A percentile compares a stretch with the other conserved stretches of the same genome.
Conservation (phyloP, 1,140 invertebrate genomes). For the Drosophila pallidifrons region DNA sequence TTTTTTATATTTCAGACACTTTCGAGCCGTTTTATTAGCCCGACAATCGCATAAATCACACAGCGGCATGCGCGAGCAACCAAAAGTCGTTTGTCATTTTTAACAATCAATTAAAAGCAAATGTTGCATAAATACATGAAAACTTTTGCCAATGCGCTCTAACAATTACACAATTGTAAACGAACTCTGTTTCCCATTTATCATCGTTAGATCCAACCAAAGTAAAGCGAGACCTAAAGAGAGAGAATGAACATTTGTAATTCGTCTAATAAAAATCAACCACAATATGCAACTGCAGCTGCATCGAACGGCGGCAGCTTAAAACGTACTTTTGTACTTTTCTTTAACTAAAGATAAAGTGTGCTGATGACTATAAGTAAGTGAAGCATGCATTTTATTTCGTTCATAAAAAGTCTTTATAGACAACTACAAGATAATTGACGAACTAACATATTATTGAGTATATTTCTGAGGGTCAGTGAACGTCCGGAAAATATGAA, state of each 20-base stretch:
- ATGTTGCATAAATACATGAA: conserved; percentile 81
- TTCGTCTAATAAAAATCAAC: conserved; percentile 60
- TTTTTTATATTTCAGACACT: conserved; percentile 63
- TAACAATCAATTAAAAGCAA: conserved; percentile 81
- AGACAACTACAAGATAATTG: background rate
- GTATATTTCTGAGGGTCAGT: background rate
- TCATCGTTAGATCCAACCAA: conserved; percentile 48
- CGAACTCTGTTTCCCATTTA: conserved; percentile 62
- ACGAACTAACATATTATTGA: background rate
- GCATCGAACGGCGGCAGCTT: conserved; percentile 7
- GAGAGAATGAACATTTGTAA: conserved; percentile 40
- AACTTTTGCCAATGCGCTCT: conserved; percentile 53
- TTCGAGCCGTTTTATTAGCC: conserved; percentile 72
- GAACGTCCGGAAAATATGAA: background rate
- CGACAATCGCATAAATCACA: conserved; percentile 60
- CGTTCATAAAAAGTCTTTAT: conserved; percentile 7
- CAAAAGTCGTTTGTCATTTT: conserved; percentile 74
- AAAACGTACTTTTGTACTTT: conserved; percentile 41
- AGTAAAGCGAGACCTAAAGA: background rate
- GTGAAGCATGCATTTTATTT: conserved; percentile 44
- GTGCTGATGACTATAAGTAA: background rate
- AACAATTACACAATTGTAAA: conserved; percentile 52
- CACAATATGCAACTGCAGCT: conserved; percentile 29
- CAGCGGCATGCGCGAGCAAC: background rate
- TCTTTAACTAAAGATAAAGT: background rate